Percentiles rank a stretch among this genome's conserved stretches.
Evolutionary conservation across 1,140 invertebrate species (phyloP).

Genomic region (Heterodera carotae): DNA sequence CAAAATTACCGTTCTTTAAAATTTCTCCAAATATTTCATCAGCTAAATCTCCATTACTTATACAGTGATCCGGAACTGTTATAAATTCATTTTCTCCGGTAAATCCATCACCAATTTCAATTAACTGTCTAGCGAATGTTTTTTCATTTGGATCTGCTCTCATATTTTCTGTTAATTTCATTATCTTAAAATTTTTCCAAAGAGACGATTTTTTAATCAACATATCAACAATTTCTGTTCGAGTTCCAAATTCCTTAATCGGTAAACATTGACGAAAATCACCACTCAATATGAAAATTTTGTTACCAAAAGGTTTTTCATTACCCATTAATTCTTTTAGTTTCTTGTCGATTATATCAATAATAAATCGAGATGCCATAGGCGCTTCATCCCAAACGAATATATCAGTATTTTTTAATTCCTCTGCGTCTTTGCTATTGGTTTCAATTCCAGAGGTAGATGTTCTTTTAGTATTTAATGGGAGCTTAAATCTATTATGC

Average conservation of each 20-base stretch:
- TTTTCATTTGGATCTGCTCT: conserved; percentile 18
- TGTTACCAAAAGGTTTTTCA: conserved; percentile 28
- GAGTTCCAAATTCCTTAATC: too few relatives aligned
- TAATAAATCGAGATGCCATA: conserved; percentile 29
- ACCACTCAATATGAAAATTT: conserved; percentile 25
- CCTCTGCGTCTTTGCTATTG: conserved; percentile 32
- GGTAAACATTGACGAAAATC: conserved; percentile 33
- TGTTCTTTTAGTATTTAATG: conserved; percentile 22
- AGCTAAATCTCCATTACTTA: conserved; percentile 17
- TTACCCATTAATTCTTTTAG: too few relatives aligned
- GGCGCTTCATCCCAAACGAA: conserved; percentile 37
- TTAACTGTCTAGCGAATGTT: conserved; percentile 13
- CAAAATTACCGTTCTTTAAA: conserved; percentile 14
- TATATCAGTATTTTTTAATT: conserved; percentile 27
- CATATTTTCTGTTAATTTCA: conserved; percentile 17
- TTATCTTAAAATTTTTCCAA: conserved; percentile 13
- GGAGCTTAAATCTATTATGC: conserved; percentile 35
- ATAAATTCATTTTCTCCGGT: conserved; percentile 29
- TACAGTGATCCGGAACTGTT: conserved; percentile 34
- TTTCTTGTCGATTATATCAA: conserved; percentile 28
- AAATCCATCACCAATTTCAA: conserved; percentile 49
- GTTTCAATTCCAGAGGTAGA: conserved; percentile 27
- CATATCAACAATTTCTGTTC: conserved; percentile 27
- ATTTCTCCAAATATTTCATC: conserved; percentile 33
- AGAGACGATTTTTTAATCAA: conserved; percentile 28